These are phyloP conservation scores for Aradophagus sp. DNA, from an alignment of 1,140 invertebrate genomes.

Conservation along the genomic window DNA sequence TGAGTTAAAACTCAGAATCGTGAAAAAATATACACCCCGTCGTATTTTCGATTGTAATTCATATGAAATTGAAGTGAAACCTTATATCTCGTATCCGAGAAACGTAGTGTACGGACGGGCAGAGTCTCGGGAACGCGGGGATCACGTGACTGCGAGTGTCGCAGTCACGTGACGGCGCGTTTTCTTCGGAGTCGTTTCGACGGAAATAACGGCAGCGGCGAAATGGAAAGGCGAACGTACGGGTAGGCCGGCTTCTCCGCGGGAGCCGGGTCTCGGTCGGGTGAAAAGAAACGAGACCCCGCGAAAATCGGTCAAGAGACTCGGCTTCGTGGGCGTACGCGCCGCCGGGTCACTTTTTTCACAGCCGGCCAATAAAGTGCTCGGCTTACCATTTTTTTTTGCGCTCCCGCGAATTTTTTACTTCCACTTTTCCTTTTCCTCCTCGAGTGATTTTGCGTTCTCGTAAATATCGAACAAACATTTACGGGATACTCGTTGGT, in stretches of 20 bases:
- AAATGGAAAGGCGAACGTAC: slow-evolving; percentile 24
- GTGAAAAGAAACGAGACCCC: slow-evolving; percentile 49
- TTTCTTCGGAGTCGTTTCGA: too few species aligned
- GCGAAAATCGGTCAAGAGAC: slow-evolving; percentile 58
- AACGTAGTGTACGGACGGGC: too few species aligned
- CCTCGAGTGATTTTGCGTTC: neutral
- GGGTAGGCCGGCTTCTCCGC: slow-evolving; percentile 18
- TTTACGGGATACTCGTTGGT: too few species aligned
- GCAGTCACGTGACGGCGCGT: too few species aligned
- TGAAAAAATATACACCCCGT: too few species aligned
- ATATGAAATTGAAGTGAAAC: too few species aligned
- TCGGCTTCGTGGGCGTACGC: slow-evolving; percentile 39
- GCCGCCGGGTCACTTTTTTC: slow-evolving; percentile 42
- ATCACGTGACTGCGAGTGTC: too few species aligned
- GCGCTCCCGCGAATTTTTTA: slow-evolving; percentile 4
- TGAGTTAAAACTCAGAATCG: too few species aligned
- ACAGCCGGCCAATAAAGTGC: slow-evolving; percentile 49
- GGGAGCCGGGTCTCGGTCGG: slow-evolving; percentile 22
- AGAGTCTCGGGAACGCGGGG: too few species aligned
- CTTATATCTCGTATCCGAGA: too few species aligned
- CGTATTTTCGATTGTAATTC: too few species aligned
- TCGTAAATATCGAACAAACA: too few species aligned
- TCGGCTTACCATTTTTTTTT: slow-evolving; percentile 41
- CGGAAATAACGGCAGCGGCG: neutral
- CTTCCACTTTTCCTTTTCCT: neutral